Evolutionary conservation across 1,140 invertebrate species (phyloP).

Genomic region (Bombus cullumanus): DNA sequence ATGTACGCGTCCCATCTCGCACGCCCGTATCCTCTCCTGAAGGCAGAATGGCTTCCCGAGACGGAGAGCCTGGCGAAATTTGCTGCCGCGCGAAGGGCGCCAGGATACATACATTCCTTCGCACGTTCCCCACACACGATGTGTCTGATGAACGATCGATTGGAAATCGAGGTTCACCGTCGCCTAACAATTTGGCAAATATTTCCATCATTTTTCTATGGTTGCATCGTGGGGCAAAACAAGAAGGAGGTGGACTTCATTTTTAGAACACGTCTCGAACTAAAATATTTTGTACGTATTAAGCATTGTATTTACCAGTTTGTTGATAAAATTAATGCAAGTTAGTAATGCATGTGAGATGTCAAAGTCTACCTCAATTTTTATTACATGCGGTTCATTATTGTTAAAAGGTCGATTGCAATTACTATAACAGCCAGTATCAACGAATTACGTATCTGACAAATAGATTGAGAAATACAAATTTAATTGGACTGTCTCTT

Average conservation of each 20-base stretch:
- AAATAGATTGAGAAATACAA: too few species aligned
- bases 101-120: conserved; percentile 1
- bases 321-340: too few species aligned
- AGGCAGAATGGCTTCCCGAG: neutral
- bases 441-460: too few species aligned
- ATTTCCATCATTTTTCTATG: neutral
- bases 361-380: too few species aligned
- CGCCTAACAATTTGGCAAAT: too few species aligned
- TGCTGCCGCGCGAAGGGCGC: neutral
- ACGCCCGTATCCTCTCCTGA: neutral
- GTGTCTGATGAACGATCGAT: neutral
- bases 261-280: too few species aligned
- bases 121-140: neutral
- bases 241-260: neutral
- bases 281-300: too few species aligned
- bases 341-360: too few species aligned
- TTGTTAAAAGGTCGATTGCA: too few species aligned
- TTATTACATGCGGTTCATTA: too few species aligned
- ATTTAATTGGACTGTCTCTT: neutral
- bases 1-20: neutral
- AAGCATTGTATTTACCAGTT: too few species aligned
- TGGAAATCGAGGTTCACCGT: neutral
- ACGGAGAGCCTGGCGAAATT: neutral
- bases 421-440: too few species aligned
- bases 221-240: neutral